Base-by-base conservation (phyloP, 2,888 invertebrate species). In the Aricia artaxerxes region DNA sequence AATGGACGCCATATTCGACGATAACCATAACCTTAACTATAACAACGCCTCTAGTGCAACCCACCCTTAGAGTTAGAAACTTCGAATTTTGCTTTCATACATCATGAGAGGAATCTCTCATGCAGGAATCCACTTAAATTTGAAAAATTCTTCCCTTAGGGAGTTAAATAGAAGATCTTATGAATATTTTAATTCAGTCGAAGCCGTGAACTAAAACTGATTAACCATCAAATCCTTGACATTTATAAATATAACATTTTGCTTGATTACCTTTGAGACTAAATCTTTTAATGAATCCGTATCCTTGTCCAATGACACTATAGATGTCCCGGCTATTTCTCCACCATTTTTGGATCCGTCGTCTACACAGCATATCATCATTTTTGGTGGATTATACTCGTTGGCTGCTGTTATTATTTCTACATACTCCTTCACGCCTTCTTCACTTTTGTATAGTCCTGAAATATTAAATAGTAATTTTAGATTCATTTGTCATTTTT, bases 391-490 rank as follows among this genome's bases (percentile, higher is more conserved):
- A 24, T 44, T n/a, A 7, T 44, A 6, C n/a, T 2, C 73, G 40
- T 7, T 35, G 35, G 2, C 1, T n/a, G 40, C 40, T n/a, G 16
- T 44, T n/a, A 73, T 13, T 40, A 44, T 7, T 24, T n/a, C 35
- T 35, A 69, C n/a, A 24, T 73, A 73, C 44, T 73, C 73, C 4
- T 73, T 24, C 73, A 78, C 0, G 40, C 64, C 78, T 78, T 78
- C 78, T 40, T 78, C 44, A 13, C 44, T 78, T 64, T 78, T 78
- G 64, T 64, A 78, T 44, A 78, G 4, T 7, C 78, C 78, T 73
- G 40, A 44, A 77, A 24, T 16, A 35, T 16, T 4, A 53, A 60
- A 53, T 31, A 11, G 11, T 31, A 11, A 69, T 57, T 57, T 53
- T 57, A 57, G 13, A 57, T 57, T 57, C 4, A 57, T 40, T 73